These are phyloP conservation scores for Herpetotheres cachinnans DNA, from an alignment of 2,113 vertebrate species.

Conservation along the genomic window DNA sequence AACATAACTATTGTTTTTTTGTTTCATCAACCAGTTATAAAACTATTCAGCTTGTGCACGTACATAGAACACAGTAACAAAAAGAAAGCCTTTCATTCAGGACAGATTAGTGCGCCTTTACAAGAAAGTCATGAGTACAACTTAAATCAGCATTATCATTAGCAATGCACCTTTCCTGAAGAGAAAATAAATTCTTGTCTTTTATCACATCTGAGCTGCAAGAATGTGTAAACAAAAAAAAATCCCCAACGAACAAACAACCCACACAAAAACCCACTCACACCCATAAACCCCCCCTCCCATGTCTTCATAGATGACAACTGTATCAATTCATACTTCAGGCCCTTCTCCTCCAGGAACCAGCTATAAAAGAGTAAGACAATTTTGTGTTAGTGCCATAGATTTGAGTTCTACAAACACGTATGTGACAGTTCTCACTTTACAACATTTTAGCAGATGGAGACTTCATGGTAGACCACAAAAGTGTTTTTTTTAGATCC, in stretches of 20 bases:
- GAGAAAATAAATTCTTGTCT: conserved; percentile 14
- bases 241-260: neutral
- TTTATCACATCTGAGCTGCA: conserved; percentile 16
- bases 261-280: neutral
- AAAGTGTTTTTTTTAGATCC: neutral
- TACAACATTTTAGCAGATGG: neutral
- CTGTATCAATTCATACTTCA: conserved; percentile 80
- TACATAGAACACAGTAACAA: neutral
- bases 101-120: conserved; percentile 3
- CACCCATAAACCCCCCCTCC: too few relatives aligned
- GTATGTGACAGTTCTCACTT: neutral
- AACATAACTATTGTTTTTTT: neutral
- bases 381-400: neutral
- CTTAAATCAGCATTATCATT: conserved; percentile 26
- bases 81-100: conserved; percentile 33
- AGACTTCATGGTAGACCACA: neutral
- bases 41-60: neutral
- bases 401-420: neutral
- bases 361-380: conserved; percentile 74
- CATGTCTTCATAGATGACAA: neutral
- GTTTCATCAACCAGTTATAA: neutral
- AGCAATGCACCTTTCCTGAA: neutral
- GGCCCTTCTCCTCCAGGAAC: conserved; percentile 98
- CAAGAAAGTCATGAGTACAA: conserved; percentile 52
- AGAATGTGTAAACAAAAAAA: neutral